These are phyloP conservation scores for Netelia virgata DNA, from an alignment of 2,888 invertebrate species.

Conservation along the genomic window DNA sequence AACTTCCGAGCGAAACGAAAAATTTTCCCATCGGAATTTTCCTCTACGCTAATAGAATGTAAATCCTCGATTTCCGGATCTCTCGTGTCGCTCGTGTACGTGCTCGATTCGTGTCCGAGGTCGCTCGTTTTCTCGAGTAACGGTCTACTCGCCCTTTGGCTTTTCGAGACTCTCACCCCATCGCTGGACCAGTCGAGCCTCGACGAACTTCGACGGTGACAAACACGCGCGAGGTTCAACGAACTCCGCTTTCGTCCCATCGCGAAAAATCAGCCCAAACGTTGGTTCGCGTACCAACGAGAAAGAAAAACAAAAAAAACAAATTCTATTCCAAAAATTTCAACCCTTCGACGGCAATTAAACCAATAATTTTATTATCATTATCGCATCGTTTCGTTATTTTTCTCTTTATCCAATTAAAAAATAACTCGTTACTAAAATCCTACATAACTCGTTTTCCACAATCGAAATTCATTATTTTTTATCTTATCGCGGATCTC, in stretches of 20 bases:
- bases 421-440: not conserved
- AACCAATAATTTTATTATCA: not conserved
- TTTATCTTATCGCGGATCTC: not conserved
- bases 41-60: conserved; percentile 43
- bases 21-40: conserved; percentile 36
- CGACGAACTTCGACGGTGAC: conserved; percentile 38
- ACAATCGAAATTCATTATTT: not conserved
- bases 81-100: not conserved
- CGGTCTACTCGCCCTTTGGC: conserved; percentile 13
- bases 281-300: conserved; percentile 82
- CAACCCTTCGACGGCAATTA: too few species aligned
- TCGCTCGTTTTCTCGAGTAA: conserved; percentile 18
- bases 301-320: not conserved
- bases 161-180: conserved; percentile 33
- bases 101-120: not conserved
- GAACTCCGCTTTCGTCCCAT: conserved; percentile 15
- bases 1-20: conserved; percentile 8
- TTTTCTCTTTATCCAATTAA: not conserved
- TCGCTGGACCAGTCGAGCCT: conserved; percentile 40
- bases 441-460: not conserved
- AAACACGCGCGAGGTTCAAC: conserved; percentile 50
- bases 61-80: conserved; percentile 20
- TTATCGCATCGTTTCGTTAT: not conserved
- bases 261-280: conserved; percentile 77
- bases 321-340: not conserved